Base-by-base conservation (phyloP, 2,888 invertebrate species). In the Agonum fuliginosum region DNA sequence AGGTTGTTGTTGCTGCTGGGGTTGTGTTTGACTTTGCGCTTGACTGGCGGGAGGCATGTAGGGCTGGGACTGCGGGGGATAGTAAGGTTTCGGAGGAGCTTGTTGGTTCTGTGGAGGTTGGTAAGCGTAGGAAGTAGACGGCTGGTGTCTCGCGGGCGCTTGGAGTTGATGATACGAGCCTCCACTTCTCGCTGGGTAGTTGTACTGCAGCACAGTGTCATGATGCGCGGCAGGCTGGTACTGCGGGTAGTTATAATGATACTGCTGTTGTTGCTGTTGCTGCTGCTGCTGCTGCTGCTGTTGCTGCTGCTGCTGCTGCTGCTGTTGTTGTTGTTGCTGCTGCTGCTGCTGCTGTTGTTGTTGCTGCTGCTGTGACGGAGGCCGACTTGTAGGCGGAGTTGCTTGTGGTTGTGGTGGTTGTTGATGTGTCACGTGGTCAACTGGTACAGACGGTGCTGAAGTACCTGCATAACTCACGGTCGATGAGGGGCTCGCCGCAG, bases 401-500 rank as follows among this genome's bases (percentile, higher is more conserved):
- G 69, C 65, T 62, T 71, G 54, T 51, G 10, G 19, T 20, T 4
- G 41, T 41, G 14, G n/a, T 41, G 14, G 17, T 14, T 37, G 41
- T 12, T 34, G 3, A 17, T 12, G 73, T 24, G 14, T 27, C 12
- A 12, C 17, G 22, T 10, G n/a, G 41, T 30, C 30, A n/a, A n/a
- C n/a, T n/a, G n/a, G n/a, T n/a, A n/a, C n/a, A n/a, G n/a, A n/a
- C n/a, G n/a, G n/a, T 30, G 43, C 17, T 27, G 34, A 5, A 41
- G 3, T 4, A 12, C 46, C 54, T 10, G 54, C 54, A 81, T 51
- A 82, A 81, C 73, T 81, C 81, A 37, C 78, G 78, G 62, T 79
- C 73, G 82, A 83, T 46, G 81, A 79, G 82, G 83, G 84, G 81
- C 84, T 85, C 62, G 85, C 83, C 80, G 86, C 82, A 20, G 87